Evolutionary conservation across 2,797 vertebrate species (phyloP).

Genomic region (Premnoplex brunnescens): DNA sequence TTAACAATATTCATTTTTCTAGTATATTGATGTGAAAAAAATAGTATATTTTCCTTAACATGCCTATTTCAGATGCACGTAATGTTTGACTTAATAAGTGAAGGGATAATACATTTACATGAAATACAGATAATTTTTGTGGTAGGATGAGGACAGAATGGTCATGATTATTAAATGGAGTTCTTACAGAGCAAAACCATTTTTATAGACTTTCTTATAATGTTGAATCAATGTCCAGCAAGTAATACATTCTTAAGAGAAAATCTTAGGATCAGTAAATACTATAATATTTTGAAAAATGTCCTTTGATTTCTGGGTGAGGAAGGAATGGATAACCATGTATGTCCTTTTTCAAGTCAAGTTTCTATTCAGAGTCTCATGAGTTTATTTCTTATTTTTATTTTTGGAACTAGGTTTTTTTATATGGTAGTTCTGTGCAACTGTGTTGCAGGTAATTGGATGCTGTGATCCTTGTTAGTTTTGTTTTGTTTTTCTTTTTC

Average conservation of each 20-base stretch:
- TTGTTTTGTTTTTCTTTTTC: not conserved
- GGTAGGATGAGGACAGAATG: not conserved
- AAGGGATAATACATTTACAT: not conserved
- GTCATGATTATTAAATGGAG: not conserved
- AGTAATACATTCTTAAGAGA: not conserved
- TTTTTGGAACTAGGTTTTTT: not conserved
- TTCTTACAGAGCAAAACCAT: not conserved
- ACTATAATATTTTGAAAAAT: not conserved
- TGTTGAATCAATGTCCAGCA: not conserved
- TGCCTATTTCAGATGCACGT: not conserved
- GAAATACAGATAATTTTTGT: not conserved
- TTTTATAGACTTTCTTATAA: slow-evolving; percentile 4
- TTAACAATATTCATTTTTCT: not conserved
- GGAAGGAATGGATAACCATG: not conserved
- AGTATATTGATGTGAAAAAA: not conserved
- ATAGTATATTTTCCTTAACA: not conserved
- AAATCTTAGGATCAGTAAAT: not conserved
- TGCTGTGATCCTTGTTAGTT: not conserved
- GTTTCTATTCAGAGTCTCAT: not conserved
- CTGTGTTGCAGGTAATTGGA: not conserved
- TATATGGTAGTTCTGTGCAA: not conserved
- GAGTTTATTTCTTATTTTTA: not conserved
- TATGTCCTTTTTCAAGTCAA: not conserved
- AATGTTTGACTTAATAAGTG: not conserved
- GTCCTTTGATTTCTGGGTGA: not conserved